Evolutionary conservation across 2,888 invertebrate genomes (phyloP).

Genomic region (Meliscaeva auricollis): DNA sequence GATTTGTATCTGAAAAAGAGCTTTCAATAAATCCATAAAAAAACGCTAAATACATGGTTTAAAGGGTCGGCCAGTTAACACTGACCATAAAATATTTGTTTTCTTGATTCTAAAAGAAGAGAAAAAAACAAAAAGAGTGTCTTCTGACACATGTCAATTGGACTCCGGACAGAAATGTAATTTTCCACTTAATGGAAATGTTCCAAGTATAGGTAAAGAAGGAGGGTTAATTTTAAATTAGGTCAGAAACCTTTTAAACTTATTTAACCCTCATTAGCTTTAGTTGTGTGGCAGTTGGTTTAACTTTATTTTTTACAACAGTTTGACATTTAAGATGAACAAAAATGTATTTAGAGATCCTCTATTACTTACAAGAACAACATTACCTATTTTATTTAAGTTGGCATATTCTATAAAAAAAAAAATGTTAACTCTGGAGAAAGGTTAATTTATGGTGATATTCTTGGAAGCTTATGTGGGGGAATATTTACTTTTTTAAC

Average conservation of each 20-base stretch:
- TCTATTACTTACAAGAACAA: background rate
- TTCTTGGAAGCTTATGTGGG: background rate
- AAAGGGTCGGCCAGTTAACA: background rate
- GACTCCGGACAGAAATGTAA: background rate
- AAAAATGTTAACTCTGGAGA: background rate
- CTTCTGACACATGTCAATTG: conserved; percentile 16
- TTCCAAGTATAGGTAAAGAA: background rate
- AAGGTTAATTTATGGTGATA: background rate
- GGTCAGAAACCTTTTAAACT: conserved; percentile 20
- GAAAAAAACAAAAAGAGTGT: background rate
- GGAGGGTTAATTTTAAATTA: conserved; percentile 7
- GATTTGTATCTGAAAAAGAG: conserved; percentile 34
- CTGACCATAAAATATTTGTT: conserved; percentile 10
- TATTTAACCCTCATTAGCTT: background rate
- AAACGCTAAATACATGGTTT: background rate
- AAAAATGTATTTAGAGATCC: no score
- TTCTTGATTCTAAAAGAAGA: background rate
- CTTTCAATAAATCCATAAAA: conserved; percentile 32
- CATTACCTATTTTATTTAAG: background rate
- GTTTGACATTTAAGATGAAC: conserved; percentile 28
- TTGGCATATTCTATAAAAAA: no score
- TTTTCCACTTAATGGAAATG: background rate
- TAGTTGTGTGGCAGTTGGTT: background rate
- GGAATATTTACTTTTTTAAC: conserved; percentile 17
- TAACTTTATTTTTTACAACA: background rate